phyloP scores from a whole-genome alignment of 1,140 invertebrate genomes.

The Lepidostoma basale region DNA sequence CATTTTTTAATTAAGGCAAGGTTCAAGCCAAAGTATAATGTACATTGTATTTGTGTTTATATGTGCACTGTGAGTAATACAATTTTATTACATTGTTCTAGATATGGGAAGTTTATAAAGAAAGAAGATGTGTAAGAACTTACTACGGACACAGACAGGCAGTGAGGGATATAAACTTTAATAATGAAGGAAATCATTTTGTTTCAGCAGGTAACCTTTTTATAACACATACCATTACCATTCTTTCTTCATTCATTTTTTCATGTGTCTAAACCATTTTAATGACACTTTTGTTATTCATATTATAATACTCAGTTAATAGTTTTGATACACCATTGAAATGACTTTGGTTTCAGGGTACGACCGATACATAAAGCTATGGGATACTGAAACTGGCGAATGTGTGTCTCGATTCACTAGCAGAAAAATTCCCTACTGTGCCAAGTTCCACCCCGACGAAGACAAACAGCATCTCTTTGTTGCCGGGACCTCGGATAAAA shows the following conservation, averaged over 20 bases:
- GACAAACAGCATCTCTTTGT: slow-evolving; percentile 98
- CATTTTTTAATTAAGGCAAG: no score
- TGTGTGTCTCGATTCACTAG: slow-evolving; percentile 93
- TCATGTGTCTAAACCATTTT: no score
- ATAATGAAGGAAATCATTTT: slow-evolving; percentile 92
- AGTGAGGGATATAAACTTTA: slow-evolving; percentile 95
- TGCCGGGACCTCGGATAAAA: slow-evolving; percentile 98
- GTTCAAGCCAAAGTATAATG: no score
- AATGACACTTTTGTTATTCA: no score
- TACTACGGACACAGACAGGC: slow-evolving; percentile 97
- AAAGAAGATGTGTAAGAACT: slow-evolving; percentile 91
- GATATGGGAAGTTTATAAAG: slow-evolving; percentile 98
- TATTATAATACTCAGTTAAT: no score
- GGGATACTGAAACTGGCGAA: slow-evolving; percentile 98
- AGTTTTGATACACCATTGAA: no score
- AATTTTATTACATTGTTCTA: slow-evolving; percentile 55
- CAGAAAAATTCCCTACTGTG: slow-evolving; percentile 95
- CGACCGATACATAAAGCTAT: slow-evolving; percentile 94
- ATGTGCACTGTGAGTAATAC: not conserved
- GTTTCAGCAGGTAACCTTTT: slow-evolving; percentile 87
- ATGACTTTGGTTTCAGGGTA: slow-evolving; percentile 73
- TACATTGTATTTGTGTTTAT: not conserved
- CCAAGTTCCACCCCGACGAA: slow-evolving; percentile 96
- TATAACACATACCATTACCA: no score
- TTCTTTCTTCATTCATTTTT: no score